Evolutionary conservation across 1,140 invertebrate genomes (phyloP).

Genomic region (Caenorhabditis remanei): DNA sequence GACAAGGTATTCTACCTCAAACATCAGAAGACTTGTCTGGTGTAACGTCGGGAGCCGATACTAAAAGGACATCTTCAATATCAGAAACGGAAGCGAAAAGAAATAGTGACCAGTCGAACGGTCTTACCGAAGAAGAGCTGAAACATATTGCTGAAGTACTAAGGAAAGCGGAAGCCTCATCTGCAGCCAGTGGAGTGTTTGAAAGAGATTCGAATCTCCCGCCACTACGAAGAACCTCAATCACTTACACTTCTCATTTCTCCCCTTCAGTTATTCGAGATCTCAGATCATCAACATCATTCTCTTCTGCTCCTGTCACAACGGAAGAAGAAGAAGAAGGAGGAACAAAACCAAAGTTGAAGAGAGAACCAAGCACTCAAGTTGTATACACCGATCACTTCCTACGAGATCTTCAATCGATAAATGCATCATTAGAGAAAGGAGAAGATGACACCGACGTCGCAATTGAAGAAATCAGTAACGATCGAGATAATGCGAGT

Average conservation of each 20-base stretch:
- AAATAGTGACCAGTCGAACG: neutral
- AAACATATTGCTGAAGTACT: conserved; percentile 56
- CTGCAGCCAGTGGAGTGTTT: conserved; percentile 25
- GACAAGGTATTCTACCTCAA: neutral
- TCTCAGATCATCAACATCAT: conserved; percentile 11
- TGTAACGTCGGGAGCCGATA: conserved; percentile 25
- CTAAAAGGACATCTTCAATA: neutral
- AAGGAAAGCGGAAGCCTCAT: conserved; percentile 39
- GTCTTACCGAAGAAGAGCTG: conserved; percentile 56
- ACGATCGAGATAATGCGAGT: neutral
- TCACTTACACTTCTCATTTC: conserved; percentile 53
- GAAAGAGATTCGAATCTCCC: conserved; percentile 42
- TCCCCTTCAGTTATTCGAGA: conserved; percentile 17
- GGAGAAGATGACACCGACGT: neutral
- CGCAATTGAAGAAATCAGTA: neutral
- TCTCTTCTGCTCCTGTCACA: neutral
- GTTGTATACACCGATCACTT: conserved; percentile 43
- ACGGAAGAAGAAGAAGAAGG: neutral
- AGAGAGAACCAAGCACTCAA: conserved; percentile 38
- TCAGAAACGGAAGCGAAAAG: neutral
- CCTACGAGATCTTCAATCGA: conserved; percentile 32
- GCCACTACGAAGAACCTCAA: conserved; percentile 30
- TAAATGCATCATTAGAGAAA: conserved; percentile 41
- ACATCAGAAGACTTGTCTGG: conserved; percentile 1
- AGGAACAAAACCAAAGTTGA: neutral